These are phyloP conservation scores for Pholis gunnellus DNA, from an alignment of 2,113 vertebrate species.

Conservation along the genomic window DNA sequence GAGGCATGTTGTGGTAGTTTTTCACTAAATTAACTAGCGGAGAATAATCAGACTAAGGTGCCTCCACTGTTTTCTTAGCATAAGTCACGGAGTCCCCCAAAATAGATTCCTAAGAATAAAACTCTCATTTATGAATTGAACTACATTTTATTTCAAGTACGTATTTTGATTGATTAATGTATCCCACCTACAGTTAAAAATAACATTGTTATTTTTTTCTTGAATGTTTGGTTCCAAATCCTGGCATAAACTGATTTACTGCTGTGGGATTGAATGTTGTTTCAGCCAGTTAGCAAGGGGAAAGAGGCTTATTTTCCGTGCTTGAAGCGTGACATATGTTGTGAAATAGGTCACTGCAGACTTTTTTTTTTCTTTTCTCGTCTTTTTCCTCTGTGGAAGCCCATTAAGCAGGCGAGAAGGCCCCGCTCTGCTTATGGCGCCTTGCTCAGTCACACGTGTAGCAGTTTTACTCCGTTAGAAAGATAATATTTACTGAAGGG, in stretches of 20 bases:
- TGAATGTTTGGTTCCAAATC: conserved; percentile 35
- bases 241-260: conserved; percentile 68
- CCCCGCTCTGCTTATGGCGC: conserved; percentile 36
- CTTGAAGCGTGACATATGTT: conserved; percentile 67
- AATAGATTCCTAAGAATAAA: conserved; percentile 59
- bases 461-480: conserved; percentile 56
- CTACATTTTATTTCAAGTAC: conserved; percentile 44
- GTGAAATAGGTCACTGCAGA: conserved; percentile 69
- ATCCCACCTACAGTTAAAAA: conserved; percentile 25
- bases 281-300: conserved; percentile 63
- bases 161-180: conserved; percentile 44
- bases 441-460: conserved; percentile 47
- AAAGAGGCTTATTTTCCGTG: conserved; percentile 75
- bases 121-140: conserved; percentile 20
- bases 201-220: conserved; percentile 21
- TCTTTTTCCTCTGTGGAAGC: conserved; percentile 62
- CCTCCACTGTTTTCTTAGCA: conserved; percentile 53
- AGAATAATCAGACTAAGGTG: conserved; percentile 46
- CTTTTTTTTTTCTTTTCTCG: conserved; percentile 56
- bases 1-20: conserved; percentile 22
- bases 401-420: conserved; percentile 52
- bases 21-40: conserved; percentile 51
- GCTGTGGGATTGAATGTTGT: conserved; percentile 60
- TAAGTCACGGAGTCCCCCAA: conserved; percentile 29
- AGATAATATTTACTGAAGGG: conserved; percentile 73